A percentile compares a stretch with the other conserved stretches of the same genome.
These are phyloP conservation scores for Ceratosolen solmsi DNA, from an alignment of 1,140 invertebrate genomes.

Conservation along the genomic window DNA sequence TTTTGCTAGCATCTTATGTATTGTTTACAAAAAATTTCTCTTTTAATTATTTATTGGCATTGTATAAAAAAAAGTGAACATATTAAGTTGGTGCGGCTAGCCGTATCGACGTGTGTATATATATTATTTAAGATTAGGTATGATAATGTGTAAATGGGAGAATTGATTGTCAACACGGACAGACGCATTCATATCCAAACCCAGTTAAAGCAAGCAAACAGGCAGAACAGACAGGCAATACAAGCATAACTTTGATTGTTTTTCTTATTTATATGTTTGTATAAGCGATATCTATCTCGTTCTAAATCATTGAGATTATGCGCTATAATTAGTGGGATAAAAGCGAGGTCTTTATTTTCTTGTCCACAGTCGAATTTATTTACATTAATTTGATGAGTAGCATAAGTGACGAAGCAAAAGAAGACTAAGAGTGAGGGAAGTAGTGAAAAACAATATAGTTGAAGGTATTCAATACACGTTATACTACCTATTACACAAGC, in stretches of 20 bases:
- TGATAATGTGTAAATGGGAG: conserved; percentile 8
- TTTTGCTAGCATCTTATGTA: too few species aligned
- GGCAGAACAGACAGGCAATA: conserved; percentile 45
- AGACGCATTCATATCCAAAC: conserved; percentile 56
- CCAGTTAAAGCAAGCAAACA: conserved; percentile 55
- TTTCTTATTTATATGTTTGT: not conserved
- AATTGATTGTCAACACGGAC: conserved; percentile 48
- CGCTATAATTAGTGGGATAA: conserved; percentile 4
- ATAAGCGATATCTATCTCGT: not conserved
- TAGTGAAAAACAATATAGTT: conserved; percentile 3
- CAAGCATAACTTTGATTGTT: conserved; percentile 16
- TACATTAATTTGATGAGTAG: not conserved
- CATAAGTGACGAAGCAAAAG: not conserved
- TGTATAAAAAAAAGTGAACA: conserved; percentile 41
- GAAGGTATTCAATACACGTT: conserved; percentile 36
- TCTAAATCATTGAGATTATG: not conserved
- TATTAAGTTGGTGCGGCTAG: conserved; percentile 25
- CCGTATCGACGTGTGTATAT: conserved; percentile 21
- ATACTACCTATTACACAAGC: not conserved
- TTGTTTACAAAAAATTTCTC: too few species aligned
- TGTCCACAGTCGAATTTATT: not conserved
- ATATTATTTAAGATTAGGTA: conserved; percentile 36
- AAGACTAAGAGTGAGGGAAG: not conserved
- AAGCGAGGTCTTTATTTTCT: conserved; percentile 23
- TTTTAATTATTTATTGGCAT: conserved; percentile 15